Percentiles rank a stretch among this genome's conserved stretches.
These are phyloP conservation scores for Lymantria monacha DNA, from an alignment of 2,888 invertebrate genomes.

Conservation along the genomic window DNA sequence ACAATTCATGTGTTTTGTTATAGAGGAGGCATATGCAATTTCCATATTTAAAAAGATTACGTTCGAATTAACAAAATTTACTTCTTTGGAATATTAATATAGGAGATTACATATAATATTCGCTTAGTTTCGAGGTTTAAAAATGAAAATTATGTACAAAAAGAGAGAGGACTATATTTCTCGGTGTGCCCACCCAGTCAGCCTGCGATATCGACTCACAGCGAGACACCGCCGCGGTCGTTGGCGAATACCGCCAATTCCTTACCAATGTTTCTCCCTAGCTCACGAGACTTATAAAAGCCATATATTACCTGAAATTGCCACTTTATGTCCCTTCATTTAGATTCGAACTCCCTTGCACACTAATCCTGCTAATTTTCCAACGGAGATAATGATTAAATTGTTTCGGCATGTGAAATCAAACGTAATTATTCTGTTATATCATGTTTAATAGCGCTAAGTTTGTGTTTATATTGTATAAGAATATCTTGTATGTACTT, in stretches of 20 bases:
- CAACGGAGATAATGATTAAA: slow-evolving; percentile 77
- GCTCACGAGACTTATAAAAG: slow-evolving; percentile 57
- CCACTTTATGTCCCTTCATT: slow-evolving; percentile 36
- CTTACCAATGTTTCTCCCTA: slow-evolving; percentile 58
- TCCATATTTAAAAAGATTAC: too few relatives aligned
- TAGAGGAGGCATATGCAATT: too few relatives aligned
- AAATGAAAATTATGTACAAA: slow-evolving; percentile 66
- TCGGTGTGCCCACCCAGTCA: slow-evolving; percentile 75
- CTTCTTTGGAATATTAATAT: too few relatives aligned
- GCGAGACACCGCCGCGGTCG: slow-evolving; percentile 66
- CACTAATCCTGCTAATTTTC: slow-evolving; percentile 54
- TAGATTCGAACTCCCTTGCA: slow-evolving; percentile 35
- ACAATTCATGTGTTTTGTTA: too few relatives aligned
- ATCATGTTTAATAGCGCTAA: slow-evolving; percentile 77
- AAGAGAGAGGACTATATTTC: slow-evolving; percentile 62
- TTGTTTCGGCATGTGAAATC: slow-evolving; percentile 82
- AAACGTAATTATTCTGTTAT: slow-evolving; percentile 82
- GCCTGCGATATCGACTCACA: slow-evolving; percentile 54
- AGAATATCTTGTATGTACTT: slow-evolving; percentile 39
- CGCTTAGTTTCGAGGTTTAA: slow-evolving; percentile 54
- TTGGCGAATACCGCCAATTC: slow-evolving; percentile 81
- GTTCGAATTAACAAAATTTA: too few relatives aligned
- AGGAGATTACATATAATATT: too few relatives aligned
- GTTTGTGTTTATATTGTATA: slow-evolving; percentile 65
- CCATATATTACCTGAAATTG: slow-evolving; percentile 28